phyloP scores from a whole-genome alignment of 30 jellyfish, hydroid and myxozoan genomes.

The Aurelia aurita complex sp. Pacific region DNA sequence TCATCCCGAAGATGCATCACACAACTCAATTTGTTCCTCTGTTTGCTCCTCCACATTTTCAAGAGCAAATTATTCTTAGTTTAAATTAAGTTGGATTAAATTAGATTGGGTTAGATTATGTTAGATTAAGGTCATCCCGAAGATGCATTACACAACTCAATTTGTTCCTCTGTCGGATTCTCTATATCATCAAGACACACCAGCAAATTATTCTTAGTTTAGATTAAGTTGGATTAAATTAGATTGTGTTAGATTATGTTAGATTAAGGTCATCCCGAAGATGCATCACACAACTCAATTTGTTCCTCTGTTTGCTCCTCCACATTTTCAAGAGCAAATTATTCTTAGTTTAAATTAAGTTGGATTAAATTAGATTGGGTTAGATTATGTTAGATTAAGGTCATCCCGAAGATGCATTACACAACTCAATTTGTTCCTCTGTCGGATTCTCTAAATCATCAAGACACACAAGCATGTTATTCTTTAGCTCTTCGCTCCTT shows the following conservation, averaged over 20 bases:
- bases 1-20: not conserved
- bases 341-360: not conserved
- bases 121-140: no score
- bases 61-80: no score
- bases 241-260: no score
- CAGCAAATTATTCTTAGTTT: not conserved
- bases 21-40: no score
- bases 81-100: no score
- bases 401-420: not conserved
- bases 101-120: no score
- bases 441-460: constrained; percentile 3
- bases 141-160: no score
- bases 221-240: no score
- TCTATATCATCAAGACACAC: not conserved
- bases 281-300: not conserved
- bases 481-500: not conserved
- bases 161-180: not conserved
- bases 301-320: not conserved
- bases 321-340: not conserved
- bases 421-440: not conserved
- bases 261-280: no score
- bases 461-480: not conserved
- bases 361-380: no score
- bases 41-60: no score
- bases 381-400: no score